A percentile compares a stretch with the other conserved stretches of the same genome.
phyloP scores from a whole-genome alignment of 2,113 vertebrate species.

The Mirounga angustirostris region DNA sequence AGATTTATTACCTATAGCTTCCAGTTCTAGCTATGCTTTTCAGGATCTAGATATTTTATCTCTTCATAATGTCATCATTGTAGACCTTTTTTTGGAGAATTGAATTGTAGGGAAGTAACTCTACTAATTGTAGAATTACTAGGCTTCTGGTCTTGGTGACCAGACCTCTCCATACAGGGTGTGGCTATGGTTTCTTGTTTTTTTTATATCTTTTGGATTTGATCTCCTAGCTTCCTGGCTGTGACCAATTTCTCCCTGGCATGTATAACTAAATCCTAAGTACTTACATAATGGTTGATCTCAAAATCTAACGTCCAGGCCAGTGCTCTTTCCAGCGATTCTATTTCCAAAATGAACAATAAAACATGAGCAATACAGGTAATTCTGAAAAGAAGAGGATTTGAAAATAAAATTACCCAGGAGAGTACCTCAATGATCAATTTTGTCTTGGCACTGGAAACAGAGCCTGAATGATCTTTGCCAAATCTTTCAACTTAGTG shows the following conservation, averaged over 20 bases:
- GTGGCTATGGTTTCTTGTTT: background rate
- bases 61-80: background rate
- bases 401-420: constrained; percentile 32
- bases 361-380: background rate
- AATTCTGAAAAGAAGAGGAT: background rate
- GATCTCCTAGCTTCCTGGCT: background rate
- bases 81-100: background rate
- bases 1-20: background rate
- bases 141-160: background rate
- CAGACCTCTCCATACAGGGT: background rate
- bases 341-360: constrained; percentile 34
- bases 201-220: background rate
- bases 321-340: background rate
- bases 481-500: constrained; percentile 41
- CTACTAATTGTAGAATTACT: background rate
- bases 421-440: background rate
- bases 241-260: background rate
- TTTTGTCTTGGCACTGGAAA: constrained; percentile 55
- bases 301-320: constrained; percentile 20
- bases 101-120: background rate
- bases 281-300: background rate
- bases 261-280: background rate
- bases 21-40: background rate
- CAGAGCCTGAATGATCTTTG: constrained; percentile 6
- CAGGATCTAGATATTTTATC: background rate